Evolutionary conservation across 2,797 vertebrate species (phyloP), one percentile per base, ranked within the genome.

Genomic region (Rhincodon typus): DNA sequence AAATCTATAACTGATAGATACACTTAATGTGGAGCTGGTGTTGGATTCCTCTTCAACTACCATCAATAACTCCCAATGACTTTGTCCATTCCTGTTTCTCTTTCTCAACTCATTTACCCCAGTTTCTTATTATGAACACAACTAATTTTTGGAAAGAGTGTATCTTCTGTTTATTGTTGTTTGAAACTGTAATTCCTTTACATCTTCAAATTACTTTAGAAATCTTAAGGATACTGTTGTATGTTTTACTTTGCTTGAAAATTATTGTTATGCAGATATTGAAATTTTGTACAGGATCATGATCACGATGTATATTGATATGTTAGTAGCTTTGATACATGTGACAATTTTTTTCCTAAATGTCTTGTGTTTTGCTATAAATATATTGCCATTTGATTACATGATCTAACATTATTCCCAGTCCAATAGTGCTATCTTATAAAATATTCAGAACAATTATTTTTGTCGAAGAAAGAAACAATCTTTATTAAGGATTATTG

Each of bases 401-500:
- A 23, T 69, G 62, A 3, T 21, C 34, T 38, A 93, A 42, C 25
- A 57, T 30, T 15, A 34, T 17, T 88, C 53, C 50, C 12, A 57
- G 57, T 57, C 10, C 15, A 34, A 25, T 8, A 50, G 42, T 50
- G 42, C 84, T 53, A 57, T 50, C 46, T 50, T 50, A 88, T 57
- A 93, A 67, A 93, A 93, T 23, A 93, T 69, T 93, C 90, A 69
- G n/a, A 93, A 93, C 90, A 93, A 53, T 86, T 77, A 30, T 53
- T 96, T 96, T 98, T 97, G 97, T 98, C 98, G 98, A 98, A 98
- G 98, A 99, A 99, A 99, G 98, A 98, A 98, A 98, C 94, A 95
- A 95, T 98, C 98, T 99, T 99, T 99, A 99, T 98, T 99, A 98
- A 98, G 98, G 98, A 97, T 50, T 98, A 98, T 97, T 98, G 98